Evolutionary conservation across 2,888 invertebrate genomes (phyloP), one percentile per base, ranked within the genome.

Genomic region (Abrostola triplasia): DNA sequence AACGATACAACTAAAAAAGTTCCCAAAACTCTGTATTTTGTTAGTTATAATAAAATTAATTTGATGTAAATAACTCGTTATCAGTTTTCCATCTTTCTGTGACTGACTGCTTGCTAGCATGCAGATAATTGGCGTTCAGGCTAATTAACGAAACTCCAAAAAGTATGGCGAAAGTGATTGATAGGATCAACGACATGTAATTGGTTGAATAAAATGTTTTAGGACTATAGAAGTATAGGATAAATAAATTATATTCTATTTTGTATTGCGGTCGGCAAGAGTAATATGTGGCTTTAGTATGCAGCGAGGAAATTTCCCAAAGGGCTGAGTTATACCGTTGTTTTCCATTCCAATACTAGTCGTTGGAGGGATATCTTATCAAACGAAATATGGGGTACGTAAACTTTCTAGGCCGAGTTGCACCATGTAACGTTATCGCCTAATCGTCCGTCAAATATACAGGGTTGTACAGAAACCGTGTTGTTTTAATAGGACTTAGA

Each of bases 251-350:
- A 24, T 24, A 47, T 24, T 47, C 36, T 7, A 36, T 36, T n/a
- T 50, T 35, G 59, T 38, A 65, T 56, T 60, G 48, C 50, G 69
- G 67, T 37, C 24, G 9, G 48, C 47, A 68, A 24, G 48, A 40
- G 67, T 64, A 54, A 62, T 61, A 59, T 67, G 59, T 61, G 47
- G 55, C 57, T 70, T 73, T 62, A 64, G 64, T 68, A 72, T 74
- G 71, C 64, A 74, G 40, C 48, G 10, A 51, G 35, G 40, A 59
- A 72, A 79, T 77, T 76, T 79, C 77, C 76, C 76, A 70, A 65
- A 70, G 76, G 77, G 40, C 60, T 40, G 24, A 62, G 61, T 65
- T 75, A 36, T 50, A 36, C 66, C 53, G 51, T 61, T 67, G 66
- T 70, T 65, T 52, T 61, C 55, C 51, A 53, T 57, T 63, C 54